phyloP scores from a whole-genome alignment of 2,888 invertebrate species.

The Steinernema carpocapsae region DNA sequence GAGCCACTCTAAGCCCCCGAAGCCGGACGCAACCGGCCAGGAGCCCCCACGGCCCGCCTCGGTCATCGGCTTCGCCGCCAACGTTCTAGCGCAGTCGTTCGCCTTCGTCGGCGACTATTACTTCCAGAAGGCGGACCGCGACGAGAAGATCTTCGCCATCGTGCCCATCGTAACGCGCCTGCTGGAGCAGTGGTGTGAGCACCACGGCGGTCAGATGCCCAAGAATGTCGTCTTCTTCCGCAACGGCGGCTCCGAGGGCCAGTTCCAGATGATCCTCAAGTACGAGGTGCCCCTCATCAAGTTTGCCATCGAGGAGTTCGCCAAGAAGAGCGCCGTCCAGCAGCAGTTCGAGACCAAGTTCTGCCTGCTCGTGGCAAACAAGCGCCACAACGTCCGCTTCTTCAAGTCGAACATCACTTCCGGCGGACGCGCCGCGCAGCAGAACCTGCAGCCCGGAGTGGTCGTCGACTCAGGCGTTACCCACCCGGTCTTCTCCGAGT shows the following conservation, averaged over 20 bases:
- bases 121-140: constrained; percentile 42
- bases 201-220: constrained; percentile 17
- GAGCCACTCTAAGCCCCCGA: constrained; percentile 20
- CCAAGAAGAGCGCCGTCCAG: background rate
- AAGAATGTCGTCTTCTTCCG: constrained; percentile 36
- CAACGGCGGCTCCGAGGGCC: constrained; percentile 35
- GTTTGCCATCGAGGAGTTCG: constrained; percentile 9
- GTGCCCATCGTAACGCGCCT: constrained; percentile 9
- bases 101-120: constrained; percentile 50
- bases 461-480: constrained; percentile 53
- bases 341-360: constrained; percentile 42
- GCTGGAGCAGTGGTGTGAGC: background rate
- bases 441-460: constrained; percentile 56
- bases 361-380: constrained; percentile 55
- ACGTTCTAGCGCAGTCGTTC: background rate
- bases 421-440: constrained; percentile 42
- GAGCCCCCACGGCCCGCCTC: constrained; percentile 30
- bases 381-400: constrained; percentile 56
- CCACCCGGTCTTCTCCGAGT: constrained; percentile 57
- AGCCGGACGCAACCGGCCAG: constrained; percentile 19
- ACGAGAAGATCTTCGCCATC: constrained; percentile 29
- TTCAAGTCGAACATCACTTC: constrained; percentile 39
- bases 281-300: constrained; percentile 31
- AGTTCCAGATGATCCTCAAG: constrained; percentile 25
- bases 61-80: constrained; percentile 37